Base-by-base conservation (phyloP, 2,888 invertebrate species). In the Tillus elongatus region DNA sequence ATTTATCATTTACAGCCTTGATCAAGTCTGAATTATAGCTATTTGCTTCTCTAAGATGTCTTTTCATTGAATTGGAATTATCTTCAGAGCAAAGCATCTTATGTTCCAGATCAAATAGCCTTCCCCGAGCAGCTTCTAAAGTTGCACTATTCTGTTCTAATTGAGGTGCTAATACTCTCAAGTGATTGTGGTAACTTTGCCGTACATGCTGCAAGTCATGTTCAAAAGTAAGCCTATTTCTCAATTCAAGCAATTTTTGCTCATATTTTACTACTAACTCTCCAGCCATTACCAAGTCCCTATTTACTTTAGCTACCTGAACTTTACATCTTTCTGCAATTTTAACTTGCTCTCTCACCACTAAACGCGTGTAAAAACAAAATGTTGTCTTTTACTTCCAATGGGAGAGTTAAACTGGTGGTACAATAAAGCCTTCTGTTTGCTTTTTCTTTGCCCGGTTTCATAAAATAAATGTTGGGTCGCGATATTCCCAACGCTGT, bases 21-120 rank as follows among this genome's bases (percentile, higher is more conserved):
- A n/a, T n/a, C n/a, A n/a, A n/a, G n/a, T n/a, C n/a, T n/a, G n/a
- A n/a, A n/a, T n/a, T n/a, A n/a, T n/a, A n/a, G n/a, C n/a, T n/a
- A n/a, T n/a, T n/a, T n/a, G n/a, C n/a, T n/a, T n/a, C n/a, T n/a
- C n/a, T n/a, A n/a, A n/a, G n/a, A n/a, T n/a, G n/a, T n/a, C n/a
- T n/a, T n/a, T n/a, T n/a, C n/a, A n/a, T n/a, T n/a, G n/a, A n/a
- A n/a, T n/a, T n/a, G n/a, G n/a, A n/a, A n/a, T n/a, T n/a, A n/a
- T n/a, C n/a, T n/a, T n/a, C n/a, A n/a, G n/a, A n/a, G n/a, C n/a
- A n/a, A n/a, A 60, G 59, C 26, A 78, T 57, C 35, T 68, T 67
- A 28, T 64, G 62, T 51, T 80, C 81, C 43, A 79, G 58, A 51
- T 81, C 79, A 4, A 54, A 54, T 15, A 78, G 60, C 46, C 74